Evolutionary conservation across 2,113 vertebrate genomes (phyloP), one percentile per base, ranked within the genome.

Genomic region (Melanerpes aurifrons): DNA sequence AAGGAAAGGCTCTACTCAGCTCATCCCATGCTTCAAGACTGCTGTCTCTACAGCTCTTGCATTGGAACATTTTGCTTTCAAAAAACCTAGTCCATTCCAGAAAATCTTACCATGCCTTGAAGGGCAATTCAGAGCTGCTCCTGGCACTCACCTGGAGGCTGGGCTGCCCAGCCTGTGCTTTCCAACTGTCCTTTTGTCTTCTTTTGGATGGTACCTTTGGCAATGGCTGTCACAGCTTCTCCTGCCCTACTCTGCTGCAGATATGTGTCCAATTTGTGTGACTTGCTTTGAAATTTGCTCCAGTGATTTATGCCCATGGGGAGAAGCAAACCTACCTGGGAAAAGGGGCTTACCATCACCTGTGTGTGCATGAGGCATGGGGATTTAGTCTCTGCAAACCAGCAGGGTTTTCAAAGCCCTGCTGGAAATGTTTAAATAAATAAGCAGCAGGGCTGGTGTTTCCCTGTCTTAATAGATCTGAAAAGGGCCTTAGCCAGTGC

Each of bases 291-390:
- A 37, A 62, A 37, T 26, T 22, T 21, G 4, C 13, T 19, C 32
- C 43, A 20, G 37, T 37, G 54, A n/a, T 54, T 47, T 56, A 6
- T 29, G 7, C 5, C 20, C 3, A 2, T 0, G 3, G 26, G 8
- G 53, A 67, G 40, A 13, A 86, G 29, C 29, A 48, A 20, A 22
- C 22, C 79, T 9, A 17, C 4, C 5, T 6, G 15, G 13, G 25
- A 7, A 53, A 45, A 37, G 19, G 21, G 7, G 1, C 15, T 90
- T 80, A 12, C 7, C 15, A 59, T 76, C 1, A 0, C 29, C 50
- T 1, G 0, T 0, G 2, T 7, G 10, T 45, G 28, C 45, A 13
- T 16, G 50, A 22, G 32, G 22, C 2, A 1, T 15, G 2, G 3
- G 10, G 40, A 4, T 29, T 86, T 2, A 4, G 8, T 3, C 16